phyloP scores from a whole-genome alignment of 2,113 vertebrate genomes.

The Pluvialis apricaria region DNA sequence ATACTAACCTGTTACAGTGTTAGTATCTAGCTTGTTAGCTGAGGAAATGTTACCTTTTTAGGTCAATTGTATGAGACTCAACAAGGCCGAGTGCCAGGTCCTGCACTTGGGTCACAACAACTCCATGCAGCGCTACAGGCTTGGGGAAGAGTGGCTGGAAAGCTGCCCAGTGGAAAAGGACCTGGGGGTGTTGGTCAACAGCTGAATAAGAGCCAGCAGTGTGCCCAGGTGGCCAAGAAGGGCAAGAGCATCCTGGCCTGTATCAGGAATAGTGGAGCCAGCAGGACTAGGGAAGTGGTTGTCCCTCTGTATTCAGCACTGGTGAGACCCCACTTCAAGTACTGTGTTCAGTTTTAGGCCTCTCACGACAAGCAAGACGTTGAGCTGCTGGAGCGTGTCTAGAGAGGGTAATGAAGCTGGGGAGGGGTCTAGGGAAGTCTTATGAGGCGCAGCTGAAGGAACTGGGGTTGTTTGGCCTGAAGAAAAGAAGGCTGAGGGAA shows the following conservation, averaged over 20 bases:
- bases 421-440: neutral
- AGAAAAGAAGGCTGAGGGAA: neutral
- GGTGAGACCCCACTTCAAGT: neutral
- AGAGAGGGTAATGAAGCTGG: neutral
- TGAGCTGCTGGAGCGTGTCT: neutral
- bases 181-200: neutral
- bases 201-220: neutral
- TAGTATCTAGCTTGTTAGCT: neutral
- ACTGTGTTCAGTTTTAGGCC: neutral
- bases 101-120: neutral
- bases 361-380: neutral
- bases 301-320: fast-evolving
- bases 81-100: neutral
- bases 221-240: neutral
- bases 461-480: neutral
- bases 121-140: neutral
- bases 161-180: neutral
- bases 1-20: neutral
- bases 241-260: neutral
- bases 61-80: neutral
- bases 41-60: neutral
- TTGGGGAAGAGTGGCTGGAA: neutral
- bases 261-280: neutral
- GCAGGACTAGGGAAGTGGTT: neutral
- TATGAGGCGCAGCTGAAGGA: neutral